phyloP scores from a whole-genome alignment of 2,113 vertebrate species.

The Falcunculus frontatus region DNA sequence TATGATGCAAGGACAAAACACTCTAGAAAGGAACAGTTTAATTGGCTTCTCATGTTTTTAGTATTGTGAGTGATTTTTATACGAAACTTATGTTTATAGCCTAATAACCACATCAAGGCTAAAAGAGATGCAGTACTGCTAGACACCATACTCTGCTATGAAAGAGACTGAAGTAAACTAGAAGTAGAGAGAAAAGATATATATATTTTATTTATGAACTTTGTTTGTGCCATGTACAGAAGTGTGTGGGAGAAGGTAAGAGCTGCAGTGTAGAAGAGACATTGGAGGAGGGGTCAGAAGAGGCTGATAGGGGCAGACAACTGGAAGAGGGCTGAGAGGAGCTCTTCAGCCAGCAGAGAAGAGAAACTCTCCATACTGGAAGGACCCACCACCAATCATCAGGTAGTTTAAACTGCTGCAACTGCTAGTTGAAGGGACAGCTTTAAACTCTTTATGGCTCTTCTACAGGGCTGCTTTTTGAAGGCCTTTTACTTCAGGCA shows the following conservation, averaged over 20 bases:
- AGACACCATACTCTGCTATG: not conserved
- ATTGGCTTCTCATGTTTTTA: not conserved
- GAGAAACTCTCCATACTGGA: not conserved
- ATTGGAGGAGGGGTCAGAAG: not conserved
- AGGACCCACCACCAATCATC: not conserved
- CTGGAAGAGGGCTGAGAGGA: not conserved
- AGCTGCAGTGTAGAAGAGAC: not conserved
- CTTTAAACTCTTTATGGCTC: not conserved
- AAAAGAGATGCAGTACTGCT: not conserved
- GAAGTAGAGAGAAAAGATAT: not conserved
- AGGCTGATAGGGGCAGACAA: not conserved
- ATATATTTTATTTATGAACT: not conserved
- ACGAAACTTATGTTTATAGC: not conserved
- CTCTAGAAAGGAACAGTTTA: not conserved
- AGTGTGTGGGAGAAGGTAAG: not conserved
- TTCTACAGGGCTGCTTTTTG: not conserved
- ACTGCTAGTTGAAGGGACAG: not conserved
- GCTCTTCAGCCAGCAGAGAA: not conserved
- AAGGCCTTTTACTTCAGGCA: not conserved
- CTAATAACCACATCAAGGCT: not conserved
- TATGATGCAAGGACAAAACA: not conserved
- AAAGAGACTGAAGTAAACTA: not conserved
- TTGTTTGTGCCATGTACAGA: not conserved
- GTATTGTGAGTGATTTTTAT: not conserved
- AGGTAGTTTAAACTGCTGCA: not conserved